phyloP scores from a whole-genome alignment of 2,888 invertebrate genomes.

The Melipona bicolor region DNA sequence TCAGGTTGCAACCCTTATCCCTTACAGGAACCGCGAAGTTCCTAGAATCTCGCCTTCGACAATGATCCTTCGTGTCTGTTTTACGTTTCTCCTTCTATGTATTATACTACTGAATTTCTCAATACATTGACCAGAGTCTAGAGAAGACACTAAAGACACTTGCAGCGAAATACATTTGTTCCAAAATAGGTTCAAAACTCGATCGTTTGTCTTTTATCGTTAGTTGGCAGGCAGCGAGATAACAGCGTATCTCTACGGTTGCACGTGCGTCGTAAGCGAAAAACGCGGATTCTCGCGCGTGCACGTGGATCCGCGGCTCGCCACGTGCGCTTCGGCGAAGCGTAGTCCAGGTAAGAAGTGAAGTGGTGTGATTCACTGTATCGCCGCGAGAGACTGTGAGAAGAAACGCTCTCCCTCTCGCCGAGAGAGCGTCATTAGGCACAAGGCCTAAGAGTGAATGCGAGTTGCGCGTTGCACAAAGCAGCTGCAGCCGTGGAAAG shows the following conservation, averaged over 20 bases:
- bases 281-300: not conserved
- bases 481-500: conserved; percentile 25
- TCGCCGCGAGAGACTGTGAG: conserved; percentile 51
- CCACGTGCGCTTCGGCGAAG: conserved; percentile 39
- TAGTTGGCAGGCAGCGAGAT: not conserved
- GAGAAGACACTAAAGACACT: no score
- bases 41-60: no score
- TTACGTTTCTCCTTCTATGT: no score
- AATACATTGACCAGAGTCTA: no score
- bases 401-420: conserved; percentile 67
- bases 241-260: not conserved
- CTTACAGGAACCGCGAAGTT: no score
- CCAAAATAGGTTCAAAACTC: no score
- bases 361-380: conserved; percentile 45
- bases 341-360: not conserved
- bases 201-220: not conserved
- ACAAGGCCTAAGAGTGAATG: conserved; percentile 76
- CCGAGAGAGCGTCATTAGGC: conserved; percentile 77
- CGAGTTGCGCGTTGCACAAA: conserved; percentile 67
- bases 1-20: no score
- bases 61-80: no score
- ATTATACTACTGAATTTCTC: no score
- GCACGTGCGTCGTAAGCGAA: not conserved
- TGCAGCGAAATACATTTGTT: no score
- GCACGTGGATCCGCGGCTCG: conserved; percentile 1